Conservation (phyloP, 2,797 vertebrate genomes). For the Alectoris magna region DNA sequence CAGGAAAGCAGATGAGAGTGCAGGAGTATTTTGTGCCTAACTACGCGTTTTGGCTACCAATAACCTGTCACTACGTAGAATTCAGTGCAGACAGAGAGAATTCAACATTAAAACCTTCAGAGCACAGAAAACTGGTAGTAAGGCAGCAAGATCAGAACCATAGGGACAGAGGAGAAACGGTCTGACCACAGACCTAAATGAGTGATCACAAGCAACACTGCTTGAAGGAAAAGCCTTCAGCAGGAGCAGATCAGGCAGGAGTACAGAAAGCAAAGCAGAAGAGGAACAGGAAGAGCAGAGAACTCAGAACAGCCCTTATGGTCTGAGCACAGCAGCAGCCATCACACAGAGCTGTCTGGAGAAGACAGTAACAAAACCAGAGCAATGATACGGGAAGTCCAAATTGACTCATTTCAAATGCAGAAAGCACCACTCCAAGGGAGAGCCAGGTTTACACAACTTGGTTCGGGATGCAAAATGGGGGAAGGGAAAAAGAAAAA, state of each 20-base stretch:
- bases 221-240: not conserved
- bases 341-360: not conserved
- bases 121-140: not conserved
- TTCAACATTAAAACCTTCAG: fast-evolving
- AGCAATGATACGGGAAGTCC: not conserved
- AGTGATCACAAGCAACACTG: not conserved
- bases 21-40: not conserved
- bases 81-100: not conserved
- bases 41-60: not conserved
- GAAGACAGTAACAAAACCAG: fast-evolving
- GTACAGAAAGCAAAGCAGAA: not conserved
- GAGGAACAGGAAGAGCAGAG: not conserved
- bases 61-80: not conserved
- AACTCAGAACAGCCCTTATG: not conserved
- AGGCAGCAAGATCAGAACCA: not conserved
- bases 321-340: not conserved
- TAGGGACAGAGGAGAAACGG: not conserved
- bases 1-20: fast-evolving
- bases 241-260: not conserved
- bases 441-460: not conserved
- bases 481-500: not conserved
- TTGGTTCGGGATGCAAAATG: not conserved
- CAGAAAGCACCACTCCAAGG: not conserved
- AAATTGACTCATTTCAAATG: not conserved
- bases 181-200: not conserved